Conservation (phyloP, 2,113 vertebrate genomes). For the Oxygymnocypris stewartii region DNA sequence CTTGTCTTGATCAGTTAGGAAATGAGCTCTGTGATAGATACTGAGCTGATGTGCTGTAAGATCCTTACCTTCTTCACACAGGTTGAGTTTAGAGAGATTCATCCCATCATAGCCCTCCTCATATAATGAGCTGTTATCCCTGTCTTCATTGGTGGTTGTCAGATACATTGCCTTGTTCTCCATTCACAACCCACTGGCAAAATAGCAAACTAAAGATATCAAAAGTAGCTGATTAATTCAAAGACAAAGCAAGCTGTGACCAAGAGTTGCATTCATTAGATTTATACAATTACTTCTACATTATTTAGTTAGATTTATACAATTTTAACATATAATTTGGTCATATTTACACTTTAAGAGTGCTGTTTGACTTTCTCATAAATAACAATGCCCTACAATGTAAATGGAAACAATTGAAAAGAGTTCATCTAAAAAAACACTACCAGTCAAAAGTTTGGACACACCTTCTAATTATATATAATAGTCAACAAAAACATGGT, state of each 20-base stretch:
- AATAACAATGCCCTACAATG: neutral
- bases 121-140: slow-evolving; percentile 81
- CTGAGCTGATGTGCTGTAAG: neutral
- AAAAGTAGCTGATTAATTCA: neutral
- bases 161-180: slow-evolving; percentile 93
- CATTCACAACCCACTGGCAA: slow-evolving; percentile 69
- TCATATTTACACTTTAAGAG: neutral
- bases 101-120: slow-evolving; percentile 88
- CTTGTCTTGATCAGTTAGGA: neutral
- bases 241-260: neutral
- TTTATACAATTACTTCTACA: neutral
- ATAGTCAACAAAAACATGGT: neutral
- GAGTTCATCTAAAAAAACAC: neutral
- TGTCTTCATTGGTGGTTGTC: slow-evolving; percentile 79
- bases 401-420: neutral
- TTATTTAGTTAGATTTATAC: neutral
- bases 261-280: neutral
- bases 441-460: neutral
- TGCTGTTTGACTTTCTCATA: neutral
- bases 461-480: neutral
- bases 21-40: neutral
- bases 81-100: slow-evolving; percentile 91
- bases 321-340: neutral
- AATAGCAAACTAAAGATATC: neutral
- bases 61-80: slow-evolving; percentile 78